phyloP scores from a whole-genome alignment of 2,797 vertebrate genomes.

The Peromyscus eremicus region DNA sequence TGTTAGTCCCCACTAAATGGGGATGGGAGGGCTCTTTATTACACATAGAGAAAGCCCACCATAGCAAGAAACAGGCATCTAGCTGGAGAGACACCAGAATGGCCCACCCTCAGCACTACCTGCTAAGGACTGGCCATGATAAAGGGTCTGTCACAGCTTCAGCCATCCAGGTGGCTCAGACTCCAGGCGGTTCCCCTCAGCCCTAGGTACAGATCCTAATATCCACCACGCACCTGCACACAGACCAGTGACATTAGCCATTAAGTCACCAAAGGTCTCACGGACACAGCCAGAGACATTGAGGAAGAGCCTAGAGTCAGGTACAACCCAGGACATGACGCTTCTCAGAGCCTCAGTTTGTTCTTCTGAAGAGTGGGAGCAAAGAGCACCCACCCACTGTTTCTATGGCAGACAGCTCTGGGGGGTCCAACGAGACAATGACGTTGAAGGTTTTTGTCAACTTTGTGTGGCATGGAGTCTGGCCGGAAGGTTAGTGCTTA shows the following conservation, averaged over 20 bases:
- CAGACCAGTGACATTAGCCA: background rate
- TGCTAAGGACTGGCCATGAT: background rate
- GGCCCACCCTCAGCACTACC: background rate
- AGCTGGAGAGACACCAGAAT: background rate
- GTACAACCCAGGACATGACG: background rate
- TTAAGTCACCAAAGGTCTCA: background rate
- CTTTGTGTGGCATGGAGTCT: background rate
- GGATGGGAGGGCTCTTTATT: background rate
- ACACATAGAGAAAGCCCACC: background rate
- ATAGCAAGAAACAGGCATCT: background rate
- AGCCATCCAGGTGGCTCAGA: background rate
- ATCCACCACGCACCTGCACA: background rate
- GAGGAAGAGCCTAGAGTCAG: background rate
- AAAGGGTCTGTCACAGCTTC: background rate
- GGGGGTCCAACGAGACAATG: rapidly evolving
- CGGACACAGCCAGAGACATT: background rate
- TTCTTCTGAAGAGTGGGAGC: conserved; percentile 26
- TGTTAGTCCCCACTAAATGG: background rate
- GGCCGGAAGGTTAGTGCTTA: background rate
- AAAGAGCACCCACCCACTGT: background rate
- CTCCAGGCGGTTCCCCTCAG: background rate
- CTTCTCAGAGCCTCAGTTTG: background rate
- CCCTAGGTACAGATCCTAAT: background rate
- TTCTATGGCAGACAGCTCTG: background rate
- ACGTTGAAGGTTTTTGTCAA: background rate